Evolutionary conservation across 2,888 invertebrate species (phyloP), one percentile per base, ranked within the genome.

Genomic region (Psylliodes chrysocephalus): DNA sequence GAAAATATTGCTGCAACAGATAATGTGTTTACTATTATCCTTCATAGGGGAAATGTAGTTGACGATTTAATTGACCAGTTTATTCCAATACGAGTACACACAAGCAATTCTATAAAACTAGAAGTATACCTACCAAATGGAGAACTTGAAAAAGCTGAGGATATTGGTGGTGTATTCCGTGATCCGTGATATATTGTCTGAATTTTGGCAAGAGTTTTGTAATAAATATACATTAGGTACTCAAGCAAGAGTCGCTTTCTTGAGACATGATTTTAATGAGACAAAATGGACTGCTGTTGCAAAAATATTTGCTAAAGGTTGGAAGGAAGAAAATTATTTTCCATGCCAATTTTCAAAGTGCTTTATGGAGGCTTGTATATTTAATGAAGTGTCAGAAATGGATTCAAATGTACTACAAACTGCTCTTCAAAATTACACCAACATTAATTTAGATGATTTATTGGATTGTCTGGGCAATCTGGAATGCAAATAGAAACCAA

Each of bases 181-280:
- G n/a, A n/a, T n/a, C n/a, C n/a, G n/a, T 2, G 60, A 66, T 38
- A 51, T 30, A 15, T 56, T 66, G 42, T 47, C 53, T 5, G 56
- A 66, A 33, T 63, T 66, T 51, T 66, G 63, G 63, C 28, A 49
- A 30, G 12, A 18, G 10, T 63, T 66, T 25, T 40, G 15, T 12
- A 28, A 66, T 10, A 57, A 55, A 25, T 44, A 14, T 17, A 66
- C 66, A 12, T n/a, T 60, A 19, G 63, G 66, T 7, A 63, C 63
- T 19, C n/a, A 30, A 44, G 25, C 33, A 25, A 59, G 49, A 44
- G 33, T 66, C 17, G 63, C 63, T 7, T 17, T 35, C 22, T 28
- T 66, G 7, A 14, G 63, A 28, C 63, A 66, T 52, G 66, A 66
- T 60, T 63, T 60, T 33, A 30, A 52, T 17, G 46, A 33, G 6